phyloP scores from a whole-genome alignment of 2,113 vertebrate genomes.

The Lichenostomus cassidix region DNA sequence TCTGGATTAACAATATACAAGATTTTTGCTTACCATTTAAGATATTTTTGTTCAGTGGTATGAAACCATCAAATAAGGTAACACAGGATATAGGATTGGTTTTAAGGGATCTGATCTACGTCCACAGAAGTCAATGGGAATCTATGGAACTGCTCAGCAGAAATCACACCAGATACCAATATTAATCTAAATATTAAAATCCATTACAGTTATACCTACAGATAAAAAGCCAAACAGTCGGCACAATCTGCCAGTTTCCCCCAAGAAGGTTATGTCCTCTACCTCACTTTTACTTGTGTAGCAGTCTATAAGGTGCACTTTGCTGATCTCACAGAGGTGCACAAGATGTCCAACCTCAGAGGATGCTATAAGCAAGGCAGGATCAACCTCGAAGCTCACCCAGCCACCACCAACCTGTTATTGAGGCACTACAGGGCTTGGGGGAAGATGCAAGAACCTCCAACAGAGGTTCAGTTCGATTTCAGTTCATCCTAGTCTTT shows the following conservation, averaged over 20 bases:
- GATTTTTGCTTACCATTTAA: background rate
- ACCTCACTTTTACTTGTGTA: background rate
- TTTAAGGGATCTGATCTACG: background rate
- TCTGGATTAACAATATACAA: background rate
- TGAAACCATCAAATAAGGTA: background rate
- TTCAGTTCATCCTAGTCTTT: background rate
- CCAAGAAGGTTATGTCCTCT: background rate
- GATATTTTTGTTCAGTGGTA: background rate
- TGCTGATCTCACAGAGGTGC: background rate
- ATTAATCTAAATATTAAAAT: conserved; percentile 4
- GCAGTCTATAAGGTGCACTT: background rate
- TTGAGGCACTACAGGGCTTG: background rate
- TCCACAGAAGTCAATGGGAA: background rate
- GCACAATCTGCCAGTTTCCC: background rate
- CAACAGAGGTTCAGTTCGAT: background rate
- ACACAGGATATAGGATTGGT: background rate
- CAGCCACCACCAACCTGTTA: background rate
- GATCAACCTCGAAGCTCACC: background rate
- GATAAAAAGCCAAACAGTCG: background rate
- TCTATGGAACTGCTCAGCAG: background rate
- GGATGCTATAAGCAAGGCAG: background rate
- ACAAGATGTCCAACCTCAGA: background rate
- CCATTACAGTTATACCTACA: background rate
- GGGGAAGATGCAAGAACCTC: background rate
- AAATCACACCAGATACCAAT: background rate